Evolutionary conservation across 1,140 invertebrate genomes (phyloP).

Genomic region (Tachypleus tridentatus): DNA sequence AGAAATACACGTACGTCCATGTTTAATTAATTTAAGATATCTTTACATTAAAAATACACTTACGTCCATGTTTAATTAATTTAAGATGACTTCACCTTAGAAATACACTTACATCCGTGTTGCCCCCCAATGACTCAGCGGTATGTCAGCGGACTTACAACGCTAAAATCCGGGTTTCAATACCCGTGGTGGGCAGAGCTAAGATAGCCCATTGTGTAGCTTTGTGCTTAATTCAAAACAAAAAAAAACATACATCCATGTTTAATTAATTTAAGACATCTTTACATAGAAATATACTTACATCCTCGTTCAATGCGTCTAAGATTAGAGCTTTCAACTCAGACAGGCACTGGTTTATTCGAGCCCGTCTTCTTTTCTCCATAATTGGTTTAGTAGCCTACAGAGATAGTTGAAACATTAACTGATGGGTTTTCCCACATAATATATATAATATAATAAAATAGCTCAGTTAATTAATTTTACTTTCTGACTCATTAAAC

Average conservation of each 20-base stretch:
- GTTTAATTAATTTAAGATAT: too few relatives aligned
- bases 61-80: slow-evolving; percentile 37
- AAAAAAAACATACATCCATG: too few relatives aligned
- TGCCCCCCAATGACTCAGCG: too few relatives aligned
- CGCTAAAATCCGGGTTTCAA: too few relatives aligned
- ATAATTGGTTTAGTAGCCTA: slow-evolving; percentile 86
- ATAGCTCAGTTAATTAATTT: slow-evolving; percentile 1
- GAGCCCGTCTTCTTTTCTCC: slow-evolving; percentile 72
- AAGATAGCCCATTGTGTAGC: too few relatives aligned
- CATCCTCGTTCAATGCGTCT: slow-evolving; percentile 74
- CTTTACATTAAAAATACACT: background rate
- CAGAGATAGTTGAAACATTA: slow-evolving; percentile 35
- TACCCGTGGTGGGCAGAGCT: too few relatives aligned
- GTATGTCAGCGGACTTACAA: too few relatives aligned
- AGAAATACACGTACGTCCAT: slow-evolving; percentile 37
- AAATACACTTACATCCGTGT: slow-evolving; percentile 41
- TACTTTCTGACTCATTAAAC: too few relatives aligned
- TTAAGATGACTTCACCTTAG: too few relatives aligned
- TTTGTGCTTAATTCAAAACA: too few relatives aligned
- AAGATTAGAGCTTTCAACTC: slow-evolving; percentile 71
- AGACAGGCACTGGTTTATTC: slow-evolving; percentile 76
- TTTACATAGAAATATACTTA: slow-evolving; percentile 7
- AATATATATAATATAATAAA: background rate
- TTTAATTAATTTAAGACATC: too few relatives aligned
- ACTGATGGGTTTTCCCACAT: slow-evolving; percentile 5